Evolutionary conservation across 2,888 invertebrate genomes (phyloP), one percentile per base, ranked within the genome.

Genomic region (Hofmannophila pseudospretella): DNA sequence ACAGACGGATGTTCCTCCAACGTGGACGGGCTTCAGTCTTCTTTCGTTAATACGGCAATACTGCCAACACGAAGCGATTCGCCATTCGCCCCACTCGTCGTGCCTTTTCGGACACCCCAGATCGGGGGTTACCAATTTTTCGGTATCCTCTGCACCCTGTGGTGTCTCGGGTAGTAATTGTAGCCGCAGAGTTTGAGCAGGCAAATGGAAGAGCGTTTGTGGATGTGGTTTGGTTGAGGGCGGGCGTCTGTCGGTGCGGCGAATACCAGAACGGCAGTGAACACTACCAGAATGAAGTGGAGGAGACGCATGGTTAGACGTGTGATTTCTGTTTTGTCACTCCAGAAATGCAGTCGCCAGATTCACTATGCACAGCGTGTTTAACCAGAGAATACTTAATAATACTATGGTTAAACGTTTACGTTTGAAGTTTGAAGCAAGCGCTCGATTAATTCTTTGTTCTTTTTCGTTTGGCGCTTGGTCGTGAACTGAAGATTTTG

Each of bases 131-230:
- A 56, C 19, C 48, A 30, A 9, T 12, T 4, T 23, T 32, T 14
- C n/a, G 32, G 34, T 7, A 33, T 29, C 22, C 26, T 32, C 9
- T 28, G 12, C 8, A 37, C 34, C 25, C 23, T 29, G 27, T 16
- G 9, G 12, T n/a, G 8, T 20, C 16, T 35, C 14, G 67, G 67
- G 2, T 58, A 49, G 44, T 61, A 73, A 44, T 64, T 69, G 63
- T 84, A 84, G 23, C 81, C 69, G 63, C 84, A 84, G 23, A 82
- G 51, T 40, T 84, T 84, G 39, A 77, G 49, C 28, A 77, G 58
- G 42, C 84, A 79, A 45, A 75, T 67, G 30, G 70, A 62, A 2
- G 71, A 57, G 3, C 72, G 52, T 39, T 64, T 74, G 20, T 68
- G 60, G 5, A 61, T 51, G 44, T 56, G 74, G 42, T 31, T 60